phyloP scores from a whole-genome alignment of 2,797 vertebrate genomes.

The Chaunax sp. region DNA sequence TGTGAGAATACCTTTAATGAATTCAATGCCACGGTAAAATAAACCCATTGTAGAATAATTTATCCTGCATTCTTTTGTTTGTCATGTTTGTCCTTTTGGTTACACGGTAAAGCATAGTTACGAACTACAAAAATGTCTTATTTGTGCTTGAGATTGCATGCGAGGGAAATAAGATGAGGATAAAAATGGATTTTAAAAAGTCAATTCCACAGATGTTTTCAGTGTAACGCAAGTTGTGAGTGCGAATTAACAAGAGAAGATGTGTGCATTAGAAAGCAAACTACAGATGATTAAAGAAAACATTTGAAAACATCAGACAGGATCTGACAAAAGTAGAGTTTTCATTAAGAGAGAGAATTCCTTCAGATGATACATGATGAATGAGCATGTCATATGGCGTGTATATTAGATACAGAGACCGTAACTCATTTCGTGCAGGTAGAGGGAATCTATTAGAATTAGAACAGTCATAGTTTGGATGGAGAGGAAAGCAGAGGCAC shows the following conservation, averaged over 20 bases:
- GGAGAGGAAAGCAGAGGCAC: too few species aligned
- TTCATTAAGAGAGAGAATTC: not conserved
- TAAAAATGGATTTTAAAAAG: not conserved
- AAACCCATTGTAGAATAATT: slow-evolving; percentile 47
- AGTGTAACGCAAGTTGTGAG: not conserved
- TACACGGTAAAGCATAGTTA: not conserved
- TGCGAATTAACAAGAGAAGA: not conserved
- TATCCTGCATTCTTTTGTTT: slow-evolving; percentile 20
- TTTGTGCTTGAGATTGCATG: not conserved
- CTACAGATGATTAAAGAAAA: not conserved
- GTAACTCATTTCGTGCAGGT: not conserved
- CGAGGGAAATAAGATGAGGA: not conserved
- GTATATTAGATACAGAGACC: too few species aligned
- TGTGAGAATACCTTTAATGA: slow-evolving; percentile 31
- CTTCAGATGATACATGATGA: not conserved
- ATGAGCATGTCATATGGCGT: not conserved
- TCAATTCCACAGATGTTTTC: not conserved
- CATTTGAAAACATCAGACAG: not conserved
- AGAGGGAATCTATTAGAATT: not conserved
- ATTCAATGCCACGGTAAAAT: slow-evolving; percentile 66
- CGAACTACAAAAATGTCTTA: not conserved
- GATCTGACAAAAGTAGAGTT: too few species aligned
- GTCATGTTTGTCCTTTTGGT: slow-evolving; percentile 13
- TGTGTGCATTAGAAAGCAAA: not conserved
- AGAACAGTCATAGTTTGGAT: not conserved